Evolutionary conservation across 2,113 vertebrate species (phyloP), one percentile per base, ranked within the genome.

Genomic region (Xerus inauris): DNA sequence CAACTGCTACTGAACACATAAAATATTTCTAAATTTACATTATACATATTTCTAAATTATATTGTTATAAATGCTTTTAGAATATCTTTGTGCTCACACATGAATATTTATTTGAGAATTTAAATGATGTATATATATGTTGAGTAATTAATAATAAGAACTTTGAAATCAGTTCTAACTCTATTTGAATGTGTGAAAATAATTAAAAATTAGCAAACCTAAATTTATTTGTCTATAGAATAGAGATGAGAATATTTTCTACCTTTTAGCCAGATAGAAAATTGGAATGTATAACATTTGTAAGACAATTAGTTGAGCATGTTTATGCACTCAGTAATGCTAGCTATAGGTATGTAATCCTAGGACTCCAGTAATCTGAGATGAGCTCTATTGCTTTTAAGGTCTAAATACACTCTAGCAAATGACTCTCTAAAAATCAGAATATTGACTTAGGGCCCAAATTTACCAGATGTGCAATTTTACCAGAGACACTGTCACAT

Each of bases 361-460:
- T 57, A 19, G 20, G 81, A n/a, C 14, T 64, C 72, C 28, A 22
- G 9, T 45, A n/a, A n/a, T 64, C 45, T 95, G 10, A 47, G 35
- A 59, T 40, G 26, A 77, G 14, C 40, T 26, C 17, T 64, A 72
- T 51, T 64, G 72, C 16, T 51, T 72, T 42, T n/a, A 64, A 64
- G n/a, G 54, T 80, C 51, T 65, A 71, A 59, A 64, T 80, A n/a
- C 28, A 42, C 51, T 91, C 62, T 51, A 72, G 42, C 45, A 95
- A 64, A n/a, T 54, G 14, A n/a, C 1, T 22, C 64, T 80, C 28
- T 22, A 80, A 72, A 79, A 17, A 49, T 64, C 65, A 45, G 8
- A 86, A 22, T 19, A 47, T 40, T 51, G 51, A 26, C n/a, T 47
- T 24, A 40, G 8, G 59, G 42, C 14, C 5, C 1, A 40, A 16